Conservation (phyloP, 2,888 invertebrate species). For the Habroteleia sp. region DNA sequence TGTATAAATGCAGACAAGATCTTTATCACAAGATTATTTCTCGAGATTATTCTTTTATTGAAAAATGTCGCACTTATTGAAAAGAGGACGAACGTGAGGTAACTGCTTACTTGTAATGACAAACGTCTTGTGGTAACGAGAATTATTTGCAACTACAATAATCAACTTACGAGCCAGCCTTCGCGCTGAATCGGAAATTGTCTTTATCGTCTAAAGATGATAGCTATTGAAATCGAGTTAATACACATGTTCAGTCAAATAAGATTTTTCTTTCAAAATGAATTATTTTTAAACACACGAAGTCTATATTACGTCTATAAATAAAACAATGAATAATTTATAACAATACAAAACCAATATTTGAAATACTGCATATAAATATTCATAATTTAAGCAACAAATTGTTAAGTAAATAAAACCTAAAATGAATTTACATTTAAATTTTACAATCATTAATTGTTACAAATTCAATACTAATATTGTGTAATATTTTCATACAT, state of each 20-base stretch:
- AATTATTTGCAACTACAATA: slow-evolving; percentile 53
- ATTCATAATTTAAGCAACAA: too few species aligned
- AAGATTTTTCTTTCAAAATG: slow-evolving; percentile 2
- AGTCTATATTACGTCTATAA: too few species aligned
- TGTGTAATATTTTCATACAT: too few species aligned
- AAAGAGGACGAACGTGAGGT: slow-evolving; percentile 10
- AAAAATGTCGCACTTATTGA: slow-evolving; percentile 26
- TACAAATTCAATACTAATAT: too few species aligned
- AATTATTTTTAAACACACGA: neutral
- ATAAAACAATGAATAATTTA: too few species aligned
- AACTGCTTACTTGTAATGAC: slow-evolving; percentile 41
- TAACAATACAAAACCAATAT: too few species aligned
- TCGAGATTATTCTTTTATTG: slow-evolving; percentile 45
- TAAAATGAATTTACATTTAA: too few species aligned
- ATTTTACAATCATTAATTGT: too few species aligned
- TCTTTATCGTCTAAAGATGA: slow-evolving; percentile 40
- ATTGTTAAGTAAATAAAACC: too few species aligned
- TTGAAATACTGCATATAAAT: too few species aligned
- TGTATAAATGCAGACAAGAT: slow-evolving; percentile 36
- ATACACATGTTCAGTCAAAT: slow-evolving; percentile 11
- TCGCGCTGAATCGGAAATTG: slow-evolving; percentile 55
- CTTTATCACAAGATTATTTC: slow-evolving; percentile 39
- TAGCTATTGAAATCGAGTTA: slow-evolving; percentile 30
- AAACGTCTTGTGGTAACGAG: slow-evolving; percentile 56
- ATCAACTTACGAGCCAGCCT: slow-evolving; percentile 54